Evolutionary conservation across 2,888 invertebrate genomes (phyloP), one percentile per base, ranked within the genome.

Genomic region (Dasypogon diadema): DNA sequence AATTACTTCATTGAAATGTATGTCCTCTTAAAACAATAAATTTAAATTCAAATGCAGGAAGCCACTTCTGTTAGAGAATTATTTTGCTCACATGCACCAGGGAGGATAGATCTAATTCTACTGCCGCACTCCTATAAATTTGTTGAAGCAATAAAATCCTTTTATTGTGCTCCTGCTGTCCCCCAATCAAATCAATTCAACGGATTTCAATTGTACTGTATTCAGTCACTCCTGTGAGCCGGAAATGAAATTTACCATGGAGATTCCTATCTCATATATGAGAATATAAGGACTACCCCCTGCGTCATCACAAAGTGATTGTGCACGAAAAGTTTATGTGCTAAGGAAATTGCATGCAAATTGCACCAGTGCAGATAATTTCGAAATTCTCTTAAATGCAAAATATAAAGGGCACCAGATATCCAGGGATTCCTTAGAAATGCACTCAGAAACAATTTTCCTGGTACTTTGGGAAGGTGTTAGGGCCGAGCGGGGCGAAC

Each of bases 281-380:
- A 54, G 42, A 70, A 24, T 24, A 46, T n/a, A 60, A 65, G 16
- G 65, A 2, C 12, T 14, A 51, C 14, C 51, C 16, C 54, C 54
- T 8, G 4, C 54, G n/a, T 30, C 14, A 8, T 22, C 2, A 30
- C 54, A 54, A 51, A 34, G 22, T 16, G 54, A 54, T 54, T 54
- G 70, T 54, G 34, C 70, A 54, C 26, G 54, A 34, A 48, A 51
- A 70, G 70, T 70, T 68, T 51, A 54, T 70, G 34, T 54, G 34
- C 54, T 34, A 21, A 54, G 70, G 70, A 54, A 70, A 70, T 70
- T 70, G 70, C 70, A 70, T 70, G 70, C 70, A 70, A 70, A 70
- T 70, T 54, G 70, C 34, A 30, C 54, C 54, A 30, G 18, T 30
- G 37, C 16, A 70, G 70, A 70, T 70, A 54, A 70, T 54, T 70